These are phyloP conservation scores for Hephaestus fuliginosus DNA, from an alignment of 2,797 vertebrate species.

Conservation along the genomic window DNA sequence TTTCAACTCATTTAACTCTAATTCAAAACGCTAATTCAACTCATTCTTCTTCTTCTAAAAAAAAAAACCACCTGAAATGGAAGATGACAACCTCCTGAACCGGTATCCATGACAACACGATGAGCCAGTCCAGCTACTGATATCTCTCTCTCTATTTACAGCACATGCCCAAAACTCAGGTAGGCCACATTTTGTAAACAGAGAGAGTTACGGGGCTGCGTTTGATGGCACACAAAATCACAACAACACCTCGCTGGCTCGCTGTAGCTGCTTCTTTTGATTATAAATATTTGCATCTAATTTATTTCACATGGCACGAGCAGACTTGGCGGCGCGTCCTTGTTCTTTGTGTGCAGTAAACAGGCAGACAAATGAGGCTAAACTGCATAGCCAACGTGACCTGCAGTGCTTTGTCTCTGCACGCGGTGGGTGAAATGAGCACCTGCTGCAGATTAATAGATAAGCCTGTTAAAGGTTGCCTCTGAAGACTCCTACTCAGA, in stretches of 20 bases:
- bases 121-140: slow-evolving; percentile 2
- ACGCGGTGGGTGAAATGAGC: slow-evolving; percentile 28
- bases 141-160: slow-evolving; percentile 7
- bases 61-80: neutral
- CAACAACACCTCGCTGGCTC: neutral
- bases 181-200: neutral
- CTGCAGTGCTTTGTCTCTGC: neutral
- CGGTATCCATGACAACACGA: slow-evolving; percentile 64
- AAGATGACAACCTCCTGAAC: slow-evolving; percentile 25
- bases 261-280: neutral
- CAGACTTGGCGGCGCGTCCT: neutral
- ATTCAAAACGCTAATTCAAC: neutral
- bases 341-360: slow-evolving; percentile 18
- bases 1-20: no score
- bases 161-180: neutral
- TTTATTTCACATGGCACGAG: neutral
- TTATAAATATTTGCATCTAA: neutral
- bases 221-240: neutral
- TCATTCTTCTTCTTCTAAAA: neutral
- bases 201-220: no score
- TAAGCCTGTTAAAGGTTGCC: slow-evolving; percentile 59
- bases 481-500: neutral
- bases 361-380: neutral
- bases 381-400: neutral
- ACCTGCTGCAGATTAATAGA: slow-evolving; percentile 54